A percentile compares a stretch with the other conserved stretches of the same genome.
Conservation (phyloP, 2,888 invertebrate species). For the Merodon equestris region DNA sequence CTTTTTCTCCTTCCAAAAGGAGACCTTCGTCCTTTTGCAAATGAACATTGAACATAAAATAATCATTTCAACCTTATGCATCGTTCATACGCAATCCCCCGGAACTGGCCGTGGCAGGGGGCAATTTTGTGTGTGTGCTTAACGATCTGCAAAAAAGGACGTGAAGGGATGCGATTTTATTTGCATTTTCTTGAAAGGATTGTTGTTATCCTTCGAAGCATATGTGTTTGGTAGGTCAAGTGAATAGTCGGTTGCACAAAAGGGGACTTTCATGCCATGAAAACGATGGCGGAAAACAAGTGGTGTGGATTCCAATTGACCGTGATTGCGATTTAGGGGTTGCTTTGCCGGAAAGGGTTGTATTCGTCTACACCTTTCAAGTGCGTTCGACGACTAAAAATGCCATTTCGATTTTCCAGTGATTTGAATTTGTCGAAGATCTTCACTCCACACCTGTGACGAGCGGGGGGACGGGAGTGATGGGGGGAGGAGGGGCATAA, state of each 20-base stretch:
- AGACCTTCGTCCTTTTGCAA: constrained; percentile 37
- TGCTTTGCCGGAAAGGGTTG: constrained; percentile 22
- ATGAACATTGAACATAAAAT: constrained; percentile 63
- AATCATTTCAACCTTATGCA: constrained; percentile 67
- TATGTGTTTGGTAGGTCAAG: constrained; percentile 39
- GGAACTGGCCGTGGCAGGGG: neutral
- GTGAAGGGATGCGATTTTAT: constrained; percentile 64
- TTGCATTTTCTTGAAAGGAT: constrained; percentile 67
- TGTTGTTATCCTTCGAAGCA: constrained; percentile 12
- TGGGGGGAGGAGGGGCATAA: constrained; percentile 45
- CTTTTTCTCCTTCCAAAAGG: neutral
- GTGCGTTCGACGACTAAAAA: constrained; percentile 42
- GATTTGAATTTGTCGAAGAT: constrained; percentile 57
- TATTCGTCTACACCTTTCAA: constrained; percentile 58
- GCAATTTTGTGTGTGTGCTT: constrained; percentile 55
- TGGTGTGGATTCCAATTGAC: constrained; percentile 67
- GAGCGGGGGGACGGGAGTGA: no score
- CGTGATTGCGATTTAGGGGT: constrained; percentile 66
- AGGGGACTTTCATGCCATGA: no score
- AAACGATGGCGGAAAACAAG: constrained; percentile 43
- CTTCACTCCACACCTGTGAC: no score
- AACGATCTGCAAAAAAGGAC: constrained; percentile 68
- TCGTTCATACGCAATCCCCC: constrained; percentile 25
- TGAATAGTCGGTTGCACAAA: constrained; percentile 47
- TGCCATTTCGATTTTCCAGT: constrained; percentile 65